Percentiles rank a stretch among this genome's conserved stretches.
These are phyloP conservation scores for Sminthopsis crassicaudata DNA, from an alignment of 2,113 vertebrate species.

Conservation along the genomic window DNA sequence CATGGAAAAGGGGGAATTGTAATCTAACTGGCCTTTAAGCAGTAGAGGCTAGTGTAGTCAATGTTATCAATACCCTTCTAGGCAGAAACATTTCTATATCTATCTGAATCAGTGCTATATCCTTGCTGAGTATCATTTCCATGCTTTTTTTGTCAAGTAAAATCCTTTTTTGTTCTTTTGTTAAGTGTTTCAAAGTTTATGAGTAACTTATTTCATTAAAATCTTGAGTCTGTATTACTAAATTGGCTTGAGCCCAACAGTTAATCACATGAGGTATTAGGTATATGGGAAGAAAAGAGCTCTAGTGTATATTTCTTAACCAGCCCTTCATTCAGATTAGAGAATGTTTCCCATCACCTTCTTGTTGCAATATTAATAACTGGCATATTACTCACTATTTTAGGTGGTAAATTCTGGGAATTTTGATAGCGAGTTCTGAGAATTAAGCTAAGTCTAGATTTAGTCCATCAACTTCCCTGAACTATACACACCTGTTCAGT, in stretches of 20 bases:
- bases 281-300: not conserved
- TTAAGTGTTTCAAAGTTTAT: not conserved
- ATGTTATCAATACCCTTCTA: not conserved
- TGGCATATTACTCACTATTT: not conserved
- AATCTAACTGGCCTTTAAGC: not conserved
- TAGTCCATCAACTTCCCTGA: not conserved
- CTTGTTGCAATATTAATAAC: not conserved
- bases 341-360: not conserved
- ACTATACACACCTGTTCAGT: not conserved
- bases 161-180: not conserved
- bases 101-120: not conserved
- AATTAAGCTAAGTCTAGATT: not conserved
- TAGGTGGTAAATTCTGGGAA: not conserved
- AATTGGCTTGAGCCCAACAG: not conserved
- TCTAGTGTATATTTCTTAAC: not conserved
- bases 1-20: not conserved
- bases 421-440: not conserved
- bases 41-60: not conserved
- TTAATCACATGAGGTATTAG: not conserved
- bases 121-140: not conserved
- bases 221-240: not conserved
- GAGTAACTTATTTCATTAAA: not conserved
- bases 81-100: not conserved
- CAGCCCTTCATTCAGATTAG: not conserved
- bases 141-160: not conserved